Evolutionary conservation across 1,140 invertebrate genomes (phyloP), one percentile per base, ranked within the genome.

Genomic region (Calephelis nemesis): DNA sequence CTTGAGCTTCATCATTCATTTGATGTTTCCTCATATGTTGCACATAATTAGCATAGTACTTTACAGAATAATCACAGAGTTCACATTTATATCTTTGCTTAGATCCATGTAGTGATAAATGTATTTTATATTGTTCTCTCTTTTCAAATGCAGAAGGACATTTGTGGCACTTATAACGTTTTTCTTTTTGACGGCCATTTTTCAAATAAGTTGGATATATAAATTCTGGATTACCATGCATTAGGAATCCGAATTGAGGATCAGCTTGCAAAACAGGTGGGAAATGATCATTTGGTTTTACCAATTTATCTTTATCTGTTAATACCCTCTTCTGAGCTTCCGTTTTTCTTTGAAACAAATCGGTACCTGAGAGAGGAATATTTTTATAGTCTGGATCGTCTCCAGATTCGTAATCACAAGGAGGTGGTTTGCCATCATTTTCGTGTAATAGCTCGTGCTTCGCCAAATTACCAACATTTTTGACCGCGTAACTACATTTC

Each of bases 131-230:
- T 82, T 97, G 96, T 75, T 96, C 95, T 47, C 95, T 92, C 86
- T 98, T 97, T 77, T 97, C 96, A 88, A 97, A 98, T 0, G 96
- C 96, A 15, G 96, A 97, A 0, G 97, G 97, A 85, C 97, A 98
- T 90, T 97, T 97, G 71, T 95, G 94, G 74, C 96, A 97, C 84
- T 96, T 96, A 82, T 96, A 97, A 0, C 95, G 93, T 79, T 96
- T 96, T 78, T 96, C 95, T 83, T 95, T 96, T 65, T 95, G 85
- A 19, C 94, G 92, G 5, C 95, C 96, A 77, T 96, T 96, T 82
- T 95, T 96, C 15, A 96, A 78, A 65, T 95, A 96, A 7, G 95
- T 95, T 1, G 95, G 95, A 82, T 96, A 96, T 42, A 95, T 94
- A 81, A 96, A 96, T 69, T 95, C 94, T 7, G 95, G 95, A 87